A percentile compares a stretch with the other conserved stretches of the same genome.
These are phyloP conservation scores for Cyrtorhinus lividipennis DNA, from an alignment of 1,140 invertebrate genomes.

Conservation along the genomic window DNA sequence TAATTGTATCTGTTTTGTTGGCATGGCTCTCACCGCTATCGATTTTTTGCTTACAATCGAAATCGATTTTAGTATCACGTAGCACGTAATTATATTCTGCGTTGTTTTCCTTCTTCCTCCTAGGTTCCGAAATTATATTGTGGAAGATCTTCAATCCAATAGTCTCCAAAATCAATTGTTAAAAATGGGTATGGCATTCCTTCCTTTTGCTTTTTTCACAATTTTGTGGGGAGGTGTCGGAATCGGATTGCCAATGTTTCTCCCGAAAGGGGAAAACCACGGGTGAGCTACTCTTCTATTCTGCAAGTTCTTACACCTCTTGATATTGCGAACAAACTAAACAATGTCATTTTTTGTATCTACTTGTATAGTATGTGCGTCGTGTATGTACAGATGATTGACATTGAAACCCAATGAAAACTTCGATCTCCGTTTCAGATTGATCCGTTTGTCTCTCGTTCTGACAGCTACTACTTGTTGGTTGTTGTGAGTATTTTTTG, in stretches of 20 bases:
- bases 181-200: constrained; percentile 8
- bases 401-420: background rate
- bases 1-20: too few relatives aligned
- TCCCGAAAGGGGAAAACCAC: constrained; percentile 10
- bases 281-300: background rate
- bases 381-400: background rate
- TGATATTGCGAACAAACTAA: background rate
- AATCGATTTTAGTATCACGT: too few relatives aligned
- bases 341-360: background rate
- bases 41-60: too few relatives aligned
- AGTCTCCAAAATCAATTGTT: too few relatives aligned
- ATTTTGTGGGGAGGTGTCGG: constrained; percentile 5
- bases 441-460: constrained; percentile 1
- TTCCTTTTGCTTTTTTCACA: constrained; percentile 10
- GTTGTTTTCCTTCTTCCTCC: too few relatives aligned
- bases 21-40: too few relatives aligned
- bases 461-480: background rate
- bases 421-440: background rate
- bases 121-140: too few relatives aligned
- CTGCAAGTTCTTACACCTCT: too few relatives aligned
- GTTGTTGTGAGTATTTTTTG: constrained; percentile 11
- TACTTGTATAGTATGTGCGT: background rate
- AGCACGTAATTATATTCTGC: too few relatives aligned
- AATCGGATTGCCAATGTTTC: constrained; percentile 8
- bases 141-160: too few relatives aligned